Evolutionary conservation across 2,888 invertebrate species (phyloP).

Genomic region (Hemithea aestivaria): DNA sequence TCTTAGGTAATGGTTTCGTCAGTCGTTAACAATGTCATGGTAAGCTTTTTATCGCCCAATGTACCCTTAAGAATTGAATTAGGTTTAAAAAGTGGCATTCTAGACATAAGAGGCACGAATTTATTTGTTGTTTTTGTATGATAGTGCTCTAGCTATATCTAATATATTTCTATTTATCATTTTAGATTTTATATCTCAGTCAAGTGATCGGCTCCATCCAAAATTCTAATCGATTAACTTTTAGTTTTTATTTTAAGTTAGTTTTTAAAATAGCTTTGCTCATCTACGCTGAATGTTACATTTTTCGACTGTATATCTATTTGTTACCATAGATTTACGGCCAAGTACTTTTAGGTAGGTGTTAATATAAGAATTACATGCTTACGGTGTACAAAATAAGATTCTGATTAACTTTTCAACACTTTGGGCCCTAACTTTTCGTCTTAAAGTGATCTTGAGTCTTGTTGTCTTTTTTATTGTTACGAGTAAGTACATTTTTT

Average conservation of each 20-base stretch:
- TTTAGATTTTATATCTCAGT: slow-evolving; percentile 40
- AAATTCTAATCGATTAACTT: slow-evolving; percentile 35
- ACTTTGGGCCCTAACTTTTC: slow-evolving; percentile 50
- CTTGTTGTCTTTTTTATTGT: slow-evolving; percentile 40
- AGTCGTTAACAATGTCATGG: too few species aligned
- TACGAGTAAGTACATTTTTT: slow-evolving; percentile 33
- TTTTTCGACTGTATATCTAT: slow-evolving; percentile 57
- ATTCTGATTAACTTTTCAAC: slow-evolving; percentile 43
- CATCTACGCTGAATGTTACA: slow-evolving; percentile 35
- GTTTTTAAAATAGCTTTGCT: slow-evolving; percentile 52
- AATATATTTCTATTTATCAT: slow-evolving; percentile 62
- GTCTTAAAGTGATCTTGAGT: slow-evolving; percentile 35
- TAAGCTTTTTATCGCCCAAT: too few species aligned
- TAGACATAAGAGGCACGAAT: slow-evolving; percentile 75
- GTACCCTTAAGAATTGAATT: slow-evolving; percentile 27
- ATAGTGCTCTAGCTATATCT: slow-evolving; percentile 64
- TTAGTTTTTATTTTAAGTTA: slow-evolving; percentile 31
- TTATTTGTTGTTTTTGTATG: slow-evolving; percentile 73
- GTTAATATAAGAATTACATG: slow-evolving; percentile 55
- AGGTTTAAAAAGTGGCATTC: slow-evolving; percentile 58
- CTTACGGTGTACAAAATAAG: slow-evolving; percentile 65
- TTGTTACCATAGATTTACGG: slow-evolving; percentile 76
- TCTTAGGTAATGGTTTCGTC: too few species aligned
- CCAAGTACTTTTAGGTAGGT: slow-evolving; percentile 68
- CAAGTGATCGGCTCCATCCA: slow-evolving; percentile 57